These are phyloP conservation scores for Sitta europaea DNA, from an alignment of 2,113 vertebrate genomes.

Conservation along the genomic window DNA sequence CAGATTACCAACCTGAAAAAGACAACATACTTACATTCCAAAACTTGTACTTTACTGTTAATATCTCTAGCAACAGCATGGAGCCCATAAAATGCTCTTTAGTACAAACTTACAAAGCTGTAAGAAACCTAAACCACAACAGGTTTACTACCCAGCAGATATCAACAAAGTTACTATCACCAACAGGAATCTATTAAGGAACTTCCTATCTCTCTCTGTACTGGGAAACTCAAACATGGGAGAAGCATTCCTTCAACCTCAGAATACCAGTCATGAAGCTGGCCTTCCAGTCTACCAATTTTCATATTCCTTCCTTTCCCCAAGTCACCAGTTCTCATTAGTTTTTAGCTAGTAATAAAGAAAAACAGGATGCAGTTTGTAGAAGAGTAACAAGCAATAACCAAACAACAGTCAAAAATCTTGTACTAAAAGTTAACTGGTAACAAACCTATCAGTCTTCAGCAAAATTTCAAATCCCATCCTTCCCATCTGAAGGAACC, in stretches of 20 bases:
- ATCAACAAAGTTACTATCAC: not conserved
- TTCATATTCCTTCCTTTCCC: not conserved
- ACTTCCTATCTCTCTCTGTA: not conserved
- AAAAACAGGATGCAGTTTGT: not conserved
- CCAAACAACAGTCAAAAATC: not conserved
- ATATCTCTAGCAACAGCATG: not conserved
- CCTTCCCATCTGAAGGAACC: not conserved
- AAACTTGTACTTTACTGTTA: not conserved
- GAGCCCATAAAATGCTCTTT: not conserved
- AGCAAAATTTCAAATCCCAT: not conserved
- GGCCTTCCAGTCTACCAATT: not conserved
- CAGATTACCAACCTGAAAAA: not conserved
- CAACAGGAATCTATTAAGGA: not conserved
- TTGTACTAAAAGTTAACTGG: not conserved
- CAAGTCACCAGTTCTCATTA: not conserved
- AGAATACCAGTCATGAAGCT: not conserved
- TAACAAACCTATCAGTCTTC: not conserved
- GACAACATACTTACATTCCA: not conserved
- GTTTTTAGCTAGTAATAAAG: not conserved
- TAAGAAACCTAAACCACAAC: not conserved
- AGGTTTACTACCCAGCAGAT: not conserved
- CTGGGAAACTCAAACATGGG: not conserved
- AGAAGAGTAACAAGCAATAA: not conserved
- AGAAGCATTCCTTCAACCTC: not conserved
- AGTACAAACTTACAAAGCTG: not conserved